Conservation (phyloP, 2,888 invertebrate genomes). For the Tethea ocularis region DNA sequence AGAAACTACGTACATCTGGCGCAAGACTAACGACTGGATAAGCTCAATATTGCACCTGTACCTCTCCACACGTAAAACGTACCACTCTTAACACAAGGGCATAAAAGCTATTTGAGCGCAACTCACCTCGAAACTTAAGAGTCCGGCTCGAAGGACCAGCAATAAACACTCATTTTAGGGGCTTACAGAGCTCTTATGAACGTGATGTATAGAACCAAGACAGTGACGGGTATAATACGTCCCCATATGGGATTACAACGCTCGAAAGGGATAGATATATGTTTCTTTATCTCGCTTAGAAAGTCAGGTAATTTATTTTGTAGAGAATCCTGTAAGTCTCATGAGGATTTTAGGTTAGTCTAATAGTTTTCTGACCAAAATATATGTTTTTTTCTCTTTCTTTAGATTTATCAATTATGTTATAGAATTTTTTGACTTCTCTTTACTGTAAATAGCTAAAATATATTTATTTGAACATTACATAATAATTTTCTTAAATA, state of each 20-base stretch:
- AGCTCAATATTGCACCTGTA: constrained; percentile 68
- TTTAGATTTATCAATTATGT: background rate
- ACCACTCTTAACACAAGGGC: constrained; percentile 43
- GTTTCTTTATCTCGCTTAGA: constrained; percentile 34
- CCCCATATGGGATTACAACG: constrained; percentile 49
- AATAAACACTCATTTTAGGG: constrained; percentile 79
- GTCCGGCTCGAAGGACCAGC: constrained; percentile 68
- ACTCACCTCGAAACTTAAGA: constrained; percentile 34
- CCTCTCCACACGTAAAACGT: constrained; percentile 33
- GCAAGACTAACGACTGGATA: constrained; percentile 67
- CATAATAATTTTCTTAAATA: too few relatives aligned
- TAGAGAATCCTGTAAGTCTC: constrained; percentile 35
- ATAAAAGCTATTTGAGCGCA: constrained; percentile 52
- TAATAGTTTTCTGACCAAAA: constrained; percentile 51
- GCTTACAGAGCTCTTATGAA: constrained; percentile 66
- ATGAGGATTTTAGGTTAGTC: constrained; percentile 37
- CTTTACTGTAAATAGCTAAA: too few relatives aligned
- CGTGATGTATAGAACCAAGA: constrained; percentile 69
- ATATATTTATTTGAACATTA: too few relatives aligned
- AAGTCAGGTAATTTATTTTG: constrained; percentile 49
- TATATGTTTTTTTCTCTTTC: constrained; percentile 25
- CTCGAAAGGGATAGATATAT: constrained; percentile 48
- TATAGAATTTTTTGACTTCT: background rate
- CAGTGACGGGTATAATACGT: constrained; percentile 58
- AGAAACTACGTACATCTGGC: constrained; percentile 55